Percentiles rank a stretch among this genome's conserved stretches.
These are phyloP conservation scores for Bombus soroeensis DNA, from an alignment of 1,140 invertebrate species.

Conservation along the genomic window DNA sequence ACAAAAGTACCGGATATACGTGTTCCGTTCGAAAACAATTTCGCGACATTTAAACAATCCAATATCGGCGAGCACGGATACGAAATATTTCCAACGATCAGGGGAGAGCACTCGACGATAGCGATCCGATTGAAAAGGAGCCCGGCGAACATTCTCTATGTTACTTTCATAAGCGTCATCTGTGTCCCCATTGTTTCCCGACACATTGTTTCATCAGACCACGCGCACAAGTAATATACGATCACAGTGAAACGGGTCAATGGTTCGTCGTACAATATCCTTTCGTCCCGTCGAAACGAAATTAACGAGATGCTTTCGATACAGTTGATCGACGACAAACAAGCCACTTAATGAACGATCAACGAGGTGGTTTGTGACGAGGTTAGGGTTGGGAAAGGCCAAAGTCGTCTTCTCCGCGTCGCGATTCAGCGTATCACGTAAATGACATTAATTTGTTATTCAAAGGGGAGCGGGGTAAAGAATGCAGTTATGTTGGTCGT, in stretches of 20 bases:
- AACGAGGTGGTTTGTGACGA: background rate
- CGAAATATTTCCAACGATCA: background rate
- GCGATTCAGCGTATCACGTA: constrained; percentile 16
- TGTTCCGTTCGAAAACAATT: background rate
- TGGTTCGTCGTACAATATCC: background rate
- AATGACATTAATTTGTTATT: constrained; percentile 56
- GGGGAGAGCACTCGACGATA: background rate
- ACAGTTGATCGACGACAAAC: constrained; percentile 23
- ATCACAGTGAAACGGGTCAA: constrained; percentile 6
- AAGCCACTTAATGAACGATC: constrained; percentile 22
- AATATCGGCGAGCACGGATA: background rate
- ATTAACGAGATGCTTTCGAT: constrained; percentile 30
- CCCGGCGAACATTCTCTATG: background rate
- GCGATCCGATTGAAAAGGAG: constrained; percentile 14
- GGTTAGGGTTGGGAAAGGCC: background rate
- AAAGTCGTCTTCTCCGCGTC: background rate
- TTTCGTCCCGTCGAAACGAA: background rate
- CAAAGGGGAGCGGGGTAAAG: constrained; percentile 20
- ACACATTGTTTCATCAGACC: constrained; percentile 19
- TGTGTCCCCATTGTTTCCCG: background rate
- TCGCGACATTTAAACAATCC: background rate
- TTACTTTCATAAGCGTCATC: constrained; percentile 25
- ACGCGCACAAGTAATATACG: background rate
- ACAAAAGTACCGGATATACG: background rate
- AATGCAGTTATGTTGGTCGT: background rate